phyloP scores from a whole-genome alignment of 1,140 invertebrate species.

The Leptopilina boulardi region DNA sequence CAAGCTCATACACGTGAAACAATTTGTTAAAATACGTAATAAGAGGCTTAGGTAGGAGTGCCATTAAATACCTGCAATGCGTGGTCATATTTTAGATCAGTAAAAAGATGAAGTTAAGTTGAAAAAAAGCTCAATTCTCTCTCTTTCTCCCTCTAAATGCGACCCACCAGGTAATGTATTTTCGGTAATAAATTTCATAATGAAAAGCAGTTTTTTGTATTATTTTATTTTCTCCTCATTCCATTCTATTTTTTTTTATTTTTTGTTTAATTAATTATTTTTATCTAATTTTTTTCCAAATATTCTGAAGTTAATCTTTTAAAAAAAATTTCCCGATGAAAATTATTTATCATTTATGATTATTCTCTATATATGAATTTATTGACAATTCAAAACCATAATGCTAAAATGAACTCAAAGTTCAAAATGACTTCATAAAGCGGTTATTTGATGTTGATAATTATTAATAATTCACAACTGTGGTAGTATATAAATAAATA shows the following conservation, averaged over 20 bases:
- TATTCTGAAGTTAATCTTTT: too few species aligned
- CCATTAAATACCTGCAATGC: slow-evolving; percentile 13
- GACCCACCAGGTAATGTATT: not conserved
- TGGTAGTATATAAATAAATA: not conserved
- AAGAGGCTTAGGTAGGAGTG: slow-evolving; percentile 4
- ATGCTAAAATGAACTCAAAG: not conserved
- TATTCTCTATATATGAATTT: not conserved
- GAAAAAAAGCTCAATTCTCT: not conserved
- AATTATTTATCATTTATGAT: not conserved
- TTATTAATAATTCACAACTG: not conserved
- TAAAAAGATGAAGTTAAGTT: slow-evolving; percentile 4
- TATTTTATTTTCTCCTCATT: not conserved
- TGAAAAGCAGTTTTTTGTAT: not conserved
- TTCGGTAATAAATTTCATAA: not conserved
- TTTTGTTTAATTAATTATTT: not conserved
- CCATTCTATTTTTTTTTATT: not conserved
- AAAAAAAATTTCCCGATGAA: too few species aligned
- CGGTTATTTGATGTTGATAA: not conserved
- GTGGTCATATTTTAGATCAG: slow-evolving; percentile 9
- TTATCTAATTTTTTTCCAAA: too few species aligned
- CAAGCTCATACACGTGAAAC: not conserved
- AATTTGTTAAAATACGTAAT: slow-evolving; percentile 18
- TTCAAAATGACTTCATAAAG: not conserved
- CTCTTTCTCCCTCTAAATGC: not conserved
- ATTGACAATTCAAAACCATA: not conserved